phyloP scores from a whole-genome alignment of 2,888 invertebrate species.

The Capitulum mitella region DNA sequence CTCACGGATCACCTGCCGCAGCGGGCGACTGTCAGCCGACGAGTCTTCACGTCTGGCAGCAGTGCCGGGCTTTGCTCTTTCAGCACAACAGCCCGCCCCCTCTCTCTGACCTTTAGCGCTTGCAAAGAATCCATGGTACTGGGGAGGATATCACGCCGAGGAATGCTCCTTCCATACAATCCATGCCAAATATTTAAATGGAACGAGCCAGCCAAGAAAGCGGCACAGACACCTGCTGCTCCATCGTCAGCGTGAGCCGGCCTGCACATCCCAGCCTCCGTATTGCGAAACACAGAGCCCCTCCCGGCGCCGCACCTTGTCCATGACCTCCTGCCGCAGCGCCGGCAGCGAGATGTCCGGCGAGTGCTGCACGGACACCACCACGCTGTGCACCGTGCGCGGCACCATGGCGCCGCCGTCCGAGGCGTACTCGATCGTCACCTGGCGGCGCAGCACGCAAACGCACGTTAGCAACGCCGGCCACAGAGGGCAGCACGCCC shows the following conservation, averaged over 20 bases:
- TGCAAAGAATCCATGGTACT: too few species aligned
- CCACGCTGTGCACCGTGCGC: conserved; percentile 89
- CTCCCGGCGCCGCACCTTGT: conserved; percentile 58
- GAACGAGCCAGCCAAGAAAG: too few species aligned
- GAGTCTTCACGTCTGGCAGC: too few species aligned
- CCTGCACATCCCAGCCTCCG: too few species aligned
- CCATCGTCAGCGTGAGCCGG: too few species aligned
- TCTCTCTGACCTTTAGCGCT: conserved; percentile 54
- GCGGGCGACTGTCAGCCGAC: conserved; percentile 47
- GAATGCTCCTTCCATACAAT: too few species aligned
- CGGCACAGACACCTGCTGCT: too few species aligned
- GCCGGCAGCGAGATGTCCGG: conserved; percentile 69
- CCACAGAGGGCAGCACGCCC: not conserved
- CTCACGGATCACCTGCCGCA: conserved; percentile 78
- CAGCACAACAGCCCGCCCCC: too few species aligned
- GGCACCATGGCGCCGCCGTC: conserved; percentile 91
- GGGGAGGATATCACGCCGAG: too few species aligned
- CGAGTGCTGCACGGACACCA: conserved; percentile 95
- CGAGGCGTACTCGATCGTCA: conserved; percentile 90
- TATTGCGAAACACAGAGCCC: too few species aligned
- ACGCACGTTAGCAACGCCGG: not conserved
- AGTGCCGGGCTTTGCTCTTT: too few species aligned
- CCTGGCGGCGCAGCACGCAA: conserved; percentile 51
- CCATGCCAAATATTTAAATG: too few species aligned
- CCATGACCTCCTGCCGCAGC: conserved; percentile 72